Conservation (phyloP, 2,797 vertebrate genomes). For the Crypturellus tataupa region DNA sequence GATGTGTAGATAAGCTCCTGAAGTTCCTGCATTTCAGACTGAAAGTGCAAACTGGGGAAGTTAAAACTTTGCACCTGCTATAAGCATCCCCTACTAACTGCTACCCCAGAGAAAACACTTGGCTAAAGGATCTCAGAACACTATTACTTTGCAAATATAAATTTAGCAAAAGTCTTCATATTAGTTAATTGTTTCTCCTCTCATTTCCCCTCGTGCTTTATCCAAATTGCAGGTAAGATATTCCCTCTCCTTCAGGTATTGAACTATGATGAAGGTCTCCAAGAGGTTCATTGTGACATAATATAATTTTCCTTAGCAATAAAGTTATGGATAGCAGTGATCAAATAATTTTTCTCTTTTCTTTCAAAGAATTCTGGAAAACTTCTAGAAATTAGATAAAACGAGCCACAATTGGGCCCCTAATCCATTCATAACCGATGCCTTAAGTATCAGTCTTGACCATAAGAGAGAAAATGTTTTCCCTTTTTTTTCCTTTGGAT, state of each 20-base stretch:
- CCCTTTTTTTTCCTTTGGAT: not conserved
- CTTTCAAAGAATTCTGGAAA: conserved; percentile 10
- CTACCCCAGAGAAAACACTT: not conserved
- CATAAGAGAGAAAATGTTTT: not conserved
- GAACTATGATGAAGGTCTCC: not conserved
- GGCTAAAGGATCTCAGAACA: not conserved
- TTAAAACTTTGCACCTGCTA: not conserved
- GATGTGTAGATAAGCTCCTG: not conserved
- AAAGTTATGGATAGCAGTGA: not conserved
- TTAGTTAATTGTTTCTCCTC: not conserved
- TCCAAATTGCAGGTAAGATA: not conserved
- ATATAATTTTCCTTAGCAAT: not conserved
- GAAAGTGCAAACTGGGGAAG: not conserved
- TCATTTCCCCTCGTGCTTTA: not conserved
- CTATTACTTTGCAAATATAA: not conserved
- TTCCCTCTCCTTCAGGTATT: not conserved
- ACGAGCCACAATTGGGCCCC: not conserved
- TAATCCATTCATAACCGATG: not conserved
- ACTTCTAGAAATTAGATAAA: not conserved
- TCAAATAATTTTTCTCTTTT: not conserved
- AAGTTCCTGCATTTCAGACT: not conserved
- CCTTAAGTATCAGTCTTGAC: not conserved
- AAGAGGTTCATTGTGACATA: not conserved
- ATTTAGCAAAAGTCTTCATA: not conserved
- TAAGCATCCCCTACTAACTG: not conserved